Percentiles rank a stretch among this genome's conserved stretches.
phyloP scores from a whole-genome alignment of 2,113 vertebrate species.

The Eclectus roratus region DNA sequence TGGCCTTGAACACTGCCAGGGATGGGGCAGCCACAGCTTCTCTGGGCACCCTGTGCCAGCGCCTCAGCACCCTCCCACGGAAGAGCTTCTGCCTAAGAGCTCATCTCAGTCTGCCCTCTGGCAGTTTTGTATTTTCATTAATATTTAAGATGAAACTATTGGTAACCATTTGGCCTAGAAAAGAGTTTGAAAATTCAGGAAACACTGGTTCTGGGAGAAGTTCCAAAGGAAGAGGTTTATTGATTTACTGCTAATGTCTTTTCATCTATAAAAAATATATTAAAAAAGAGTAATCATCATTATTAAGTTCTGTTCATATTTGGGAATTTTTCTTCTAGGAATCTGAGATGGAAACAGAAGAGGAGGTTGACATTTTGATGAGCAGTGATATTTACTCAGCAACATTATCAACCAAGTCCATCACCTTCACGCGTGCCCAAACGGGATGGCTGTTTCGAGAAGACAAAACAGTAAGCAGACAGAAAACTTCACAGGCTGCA shows the following conservation, averaged over 20 bases:
- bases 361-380: constrained; percentile 99
- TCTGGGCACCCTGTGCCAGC: too few species aligned
- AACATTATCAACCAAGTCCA: constrained; percentile 97
- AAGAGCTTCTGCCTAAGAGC: too few species aligned
- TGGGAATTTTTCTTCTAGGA: constrained; percentile 77
- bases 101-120: too few species aligned
- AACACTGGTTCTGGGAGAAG: not conserved
- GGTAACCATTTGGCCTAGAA: not conserved
- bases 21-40: too few species aligned
- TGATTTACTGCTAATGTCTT: not conserved
- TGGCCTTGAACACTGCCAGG: too few species aligned
- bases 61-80: too few species aligned
- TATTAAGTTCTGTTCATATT: not conserved
- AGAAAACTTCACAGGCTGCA: not conserved
- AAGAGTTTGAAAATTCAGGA: not conserved
- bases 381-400: constrained; percentile 98
- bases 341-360: constrained; percentile 98
- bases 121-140: not conserved
- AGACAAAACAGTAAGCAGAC: constrained; percentile 90
- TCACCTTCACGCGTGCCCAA: constrained; percentile 94
- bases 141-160: not conserved
- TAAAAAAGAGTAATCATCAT: not conserved
- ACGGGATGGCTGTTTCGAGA: constrained; percentile 97
- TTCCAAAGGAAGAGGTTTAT: not conserved
- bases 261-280: not conserved